Percentiles rank a stretch among this genome's conserved stretches.
phyloP scores from a whole-genome alignment of 1,140 invertebrate species.

The Zaprionus ornatus region DNA sequence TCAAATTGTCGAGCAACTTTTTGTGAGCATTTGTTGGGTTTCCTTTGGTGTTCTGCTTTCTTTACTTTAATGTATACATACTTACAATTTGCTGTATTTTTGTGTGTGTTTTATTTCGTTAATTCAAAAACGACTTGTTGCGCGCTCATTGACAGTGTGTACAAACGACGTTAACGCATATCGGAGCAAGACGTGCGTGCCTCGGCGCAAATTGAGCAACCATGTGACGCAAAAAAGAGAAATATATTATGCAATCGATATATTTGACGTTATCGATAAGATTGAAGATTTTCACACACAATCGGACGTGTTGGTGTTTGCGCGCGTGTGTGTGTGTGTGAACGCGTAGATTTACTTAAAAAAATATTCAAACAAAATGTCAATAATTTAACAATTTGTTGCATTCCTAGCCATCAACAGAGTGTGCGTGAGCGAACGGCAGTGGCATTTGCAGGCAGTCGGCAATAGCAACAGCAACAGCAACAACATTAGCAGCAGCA shows the following conservation, averaged over 20 bases:
- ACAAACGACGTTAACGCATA: not conserved
- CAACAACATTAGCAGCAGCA: not conserved
- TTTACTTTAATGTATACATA: not conserved
- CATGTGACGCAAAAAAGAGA: slow-evolving; percentile 1
- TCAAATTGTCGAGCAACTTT: slow-evolving; percentile 11
- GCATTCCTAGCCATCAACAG: slow-evolving; percentile 16
- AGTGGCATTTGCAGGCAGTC: slow-evolving; percentile 23
- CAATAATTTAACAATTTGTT: slow-evolving; percentile 32
- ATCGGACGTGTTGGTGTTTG: slow-evolving; percentile 35
- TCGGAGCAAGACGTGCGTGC: not conserved
- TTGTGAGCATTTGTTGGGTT: not conserved
- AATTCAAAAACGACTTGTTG: not conserved
- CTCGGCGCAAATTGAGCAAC: not conserved
- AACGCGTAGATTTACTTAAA: slow-evolving; percentile 35
- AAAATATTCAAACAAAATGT: slow-evolving; percentile 41
- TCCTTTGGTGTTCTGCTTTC: not conserved
- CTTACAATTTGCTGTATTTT: not conserved
- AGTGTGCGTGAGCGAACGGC: slow-evolving; percentile 21
- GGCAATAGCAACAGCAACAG: not conserved
- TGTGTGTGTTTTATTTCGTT: not conserved
- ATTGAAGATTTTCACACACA: slow-evolving; percentile 19
- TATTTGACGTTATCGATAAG: slow-evolving; percentile 3
- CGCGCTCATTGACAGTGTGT: slow-evolving; percentile 21
- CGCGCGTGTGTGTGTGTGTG: slow-evolving; percentile 42
- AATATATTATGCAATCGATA: slow-evolving; percentile 10